These are phyloP conservation scores for Apodemus speciosus DNA, from an alignment of 2,113 vertebrate genomes.

Conservation along the genomic window DNA sequence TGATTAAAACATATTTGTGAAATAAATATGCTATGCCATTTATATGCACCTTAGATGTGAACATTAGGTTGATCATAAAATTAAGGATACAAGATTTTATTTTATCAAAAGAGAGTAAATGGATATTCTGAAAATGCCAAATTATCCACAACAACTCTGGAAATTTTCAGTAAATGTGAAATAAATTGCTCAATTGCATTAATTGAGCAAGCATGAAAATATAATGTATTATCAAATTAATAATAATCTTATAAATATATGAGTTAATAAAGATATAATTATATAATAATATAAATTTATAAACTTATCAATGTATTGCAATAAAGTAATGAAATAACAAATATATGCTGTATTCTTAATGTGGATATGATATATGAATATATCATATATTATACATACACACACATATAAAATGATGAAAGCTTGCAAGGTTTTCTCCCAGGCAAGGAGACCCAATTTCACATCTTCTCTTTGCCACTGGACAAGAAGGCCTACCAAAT, in stretches of 20 bases:
- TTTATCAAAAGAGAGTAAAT: conserved; percentile 7
- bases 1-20: not conserved
- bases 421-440: not conserved
- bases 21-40: not conserved
- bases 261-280: not conserved
- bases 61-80: not conserved
- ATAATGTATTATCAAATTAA: not conserved
- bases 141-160: not conserved
- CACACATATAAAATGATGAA: not conserved
- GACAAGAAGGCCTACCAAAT: not conserved
- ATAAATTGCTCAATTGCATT: not conserved
- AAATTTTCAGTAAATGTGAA: not conserved
- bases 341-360: not conserved
- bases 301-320: not conserved
- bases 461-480: not conserved
- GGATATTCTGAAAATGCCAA: not conserved
- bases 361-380: not conserved
- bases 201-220: not conserved
- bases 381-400: not conserved
- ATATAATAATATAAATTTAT: not conserved
- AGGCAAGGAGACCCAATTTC: not conserved
- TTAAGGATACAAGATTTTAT: not conserved
- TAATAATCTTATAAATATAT: not conserved
- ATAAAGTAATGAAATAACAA: not conserved
- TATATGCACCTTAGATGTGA: not conserved